Percentiles rank a stretch among this genome's conserved stretches.
These are phyloP conservation scores for Onychomys torridus DNA, from an alignment of 2,797 vertebrate genomes.

Conservation along the genomic window DNA sequence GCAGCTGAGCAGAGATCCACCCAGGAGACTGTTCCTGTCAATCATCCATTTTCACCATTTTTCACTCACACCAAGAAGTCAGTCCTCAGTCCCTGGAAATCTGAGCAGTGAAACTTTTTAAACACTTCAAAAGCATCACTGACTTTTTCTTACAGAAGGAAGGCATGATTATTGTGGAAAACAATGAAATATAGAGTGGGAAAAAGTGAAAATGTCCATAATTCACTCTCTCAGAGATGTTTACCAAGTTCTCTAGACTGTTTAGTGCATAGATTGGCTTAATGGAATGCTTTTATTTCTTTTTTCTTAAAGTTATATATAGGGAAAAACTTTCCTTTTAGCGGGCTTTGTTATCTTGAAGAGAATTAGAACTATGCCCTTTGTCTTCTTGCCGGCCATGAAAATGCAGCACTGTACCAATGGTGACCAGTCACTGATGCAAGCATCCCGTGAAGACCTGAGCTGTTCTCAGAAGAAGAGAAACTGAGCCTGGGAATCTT, in stretches of 20 bases:
- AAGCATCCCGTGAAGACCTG: neutral
- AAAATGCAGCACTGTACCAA: neutral
- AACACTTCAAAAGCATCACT: neutral
- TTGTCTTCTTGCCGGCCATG: too few relatives aligned
- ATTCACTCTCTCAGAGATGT: neutral
- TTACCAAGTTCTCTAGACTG: neutral
- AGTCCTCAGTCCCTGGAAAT: neutral
- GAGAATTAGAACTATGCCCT: neutral
- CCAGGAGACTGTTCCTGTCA: neutral
- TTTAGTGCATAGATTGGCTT: neutral
- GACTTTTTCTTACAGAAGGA: neutral
- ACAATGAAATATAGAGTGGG: neutral
- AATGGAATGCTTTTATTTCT: neutral
- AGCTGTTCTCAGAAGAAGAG: too few relatives aligned
- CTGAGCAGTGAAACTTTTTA: neutral
- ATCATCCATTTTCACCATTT: neutral
- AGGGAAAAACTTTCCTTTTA: conserved; percentile 7
- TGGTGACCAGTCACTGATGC: accelerated
- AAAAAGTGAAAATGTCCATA: neutral
- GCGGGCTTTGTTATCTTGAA: neutral
- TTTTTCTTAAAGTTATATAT: neutral
- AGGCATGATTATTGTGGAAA: neutral
- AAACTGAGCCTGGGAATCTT: neutral
- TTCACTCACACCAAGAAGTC: neutral
- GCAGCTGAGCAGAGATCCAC: accelerated